These are phyloP conservation scores for Sweltsa coloradensis DNA, from an alignment of 1,140 invertebrate genomes.

Conservation along the genomic window DNA sequence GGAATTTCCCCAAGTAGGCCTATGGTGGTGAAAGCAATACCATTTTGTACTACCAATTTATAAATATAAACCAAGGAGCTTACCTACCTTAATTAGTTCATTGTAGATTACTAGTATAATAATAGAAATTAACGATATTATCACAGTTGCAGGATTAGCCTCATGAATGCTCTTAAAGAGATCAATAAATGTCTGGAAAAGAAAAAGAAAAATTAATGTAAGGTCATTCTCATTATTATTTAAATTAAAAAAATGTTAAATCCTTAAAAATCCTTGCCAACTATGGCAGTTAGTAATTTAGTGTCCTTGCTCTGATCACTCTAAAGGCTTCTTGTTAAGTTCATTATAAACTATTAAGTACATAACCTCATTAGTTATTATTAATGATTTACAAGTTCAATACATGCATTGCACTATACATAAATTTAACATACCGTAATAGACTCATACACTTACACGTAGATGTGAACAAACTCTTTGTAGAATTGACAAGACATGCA, in stretches of 20 bases:
- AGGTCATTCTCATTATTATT: no score
- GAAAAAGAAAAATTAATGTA: constrained; percentile 22
- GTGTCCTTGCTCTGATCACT: no score
- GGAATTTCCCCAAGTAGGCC: no score
- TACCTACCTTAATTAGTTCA: constrained; percentile 58
- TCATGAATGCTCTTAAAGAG: constrained; percentile 44
- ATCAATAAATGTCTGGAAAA: constrained; percentile 54
- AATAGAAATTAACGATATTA: constrained; percentile 59
- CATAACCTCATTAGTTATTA: constrained; percentile 9
- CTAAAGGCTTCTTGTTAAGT: no score
- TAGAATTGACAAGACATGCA: no score
- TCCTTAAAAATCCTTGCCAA: neutral
- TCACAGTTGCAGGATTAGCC: constrained; percentile 51
- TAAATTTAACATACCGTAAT: constrained; percentile 6
- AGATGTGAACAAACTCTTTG: no score
- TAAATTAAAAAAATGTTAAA: neutral
- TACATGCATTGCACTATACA: neutral
- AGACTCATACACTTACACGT: no score
- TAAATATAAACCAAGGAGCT: neutral
- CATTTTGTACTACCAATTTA: neutral
- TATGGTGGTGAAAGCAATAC: neutral
- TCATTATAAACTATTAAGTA: no score
- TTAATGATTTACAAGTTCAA: neutral
- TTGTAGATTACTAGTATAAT: constrained; percentile 61
- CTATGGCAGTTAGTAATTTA: no score